Evolutionary conservation across 2,888 invertebrate genomes (phyloP).

Genomic region (Aphrophora alni): DNA sequence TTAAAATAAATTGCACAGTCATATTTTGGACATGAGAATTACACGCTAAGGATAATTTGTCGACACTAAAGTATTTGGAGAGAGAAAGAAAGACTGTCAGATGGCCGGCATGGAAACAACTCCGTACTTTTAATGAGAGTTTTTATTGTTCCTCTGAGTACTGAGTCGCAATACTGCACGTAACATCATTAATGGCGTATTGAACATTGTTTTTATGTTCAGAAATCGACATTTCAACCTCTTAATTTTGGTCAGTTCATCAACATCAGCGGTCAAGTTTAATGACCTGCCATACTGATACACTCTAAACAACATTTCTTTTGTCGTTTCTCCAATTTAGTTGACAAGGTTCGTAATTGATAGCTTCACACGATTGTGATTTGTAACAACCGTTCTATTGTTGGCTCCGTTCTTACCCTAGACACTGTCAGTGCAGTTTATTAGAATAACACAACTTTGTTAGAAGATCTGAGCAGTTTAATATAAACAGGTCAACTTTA

Average conservation of each 20-base stretch:
- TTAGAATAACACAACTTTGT: no score
- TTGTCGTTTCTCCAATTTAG: background rate
- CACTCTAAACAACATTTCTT: background rate
- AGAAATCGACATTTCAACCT: conserved; percentile 6
- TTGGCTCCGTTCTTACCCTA: no score
- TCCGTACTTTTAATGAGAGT: background rate
- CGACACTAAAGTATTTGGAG: background rate
- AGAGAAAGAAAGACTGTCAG: background rate
- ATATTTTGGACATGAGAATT: no score
- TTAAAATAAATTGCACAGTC: no score
- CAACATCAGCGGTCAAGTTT: background rate
- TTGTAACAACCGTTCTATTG: background rate
- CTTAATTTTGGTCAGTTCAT: conserved; percentile 1
- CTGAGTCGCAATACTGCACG: background rate
- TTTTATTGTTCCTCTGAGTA: background rate
- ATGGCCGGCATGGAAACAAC: background rate
- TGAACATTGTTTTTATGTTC: background rate
- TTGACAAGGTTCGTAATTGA: background rate
- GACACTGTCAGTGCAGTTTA: no score
- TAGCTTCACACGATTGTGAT: background rate
- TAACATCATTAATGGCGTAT: background rate
- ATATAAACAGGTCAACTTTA: no score
- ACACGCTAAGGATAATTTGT: background rate
- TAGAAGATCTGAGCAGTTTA: no score
- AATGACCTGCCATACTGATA: background rate